Base-by-base conservation (phyloP, 2,797 vertebrate species). In the Centroberyx gerrardi region DNA sequence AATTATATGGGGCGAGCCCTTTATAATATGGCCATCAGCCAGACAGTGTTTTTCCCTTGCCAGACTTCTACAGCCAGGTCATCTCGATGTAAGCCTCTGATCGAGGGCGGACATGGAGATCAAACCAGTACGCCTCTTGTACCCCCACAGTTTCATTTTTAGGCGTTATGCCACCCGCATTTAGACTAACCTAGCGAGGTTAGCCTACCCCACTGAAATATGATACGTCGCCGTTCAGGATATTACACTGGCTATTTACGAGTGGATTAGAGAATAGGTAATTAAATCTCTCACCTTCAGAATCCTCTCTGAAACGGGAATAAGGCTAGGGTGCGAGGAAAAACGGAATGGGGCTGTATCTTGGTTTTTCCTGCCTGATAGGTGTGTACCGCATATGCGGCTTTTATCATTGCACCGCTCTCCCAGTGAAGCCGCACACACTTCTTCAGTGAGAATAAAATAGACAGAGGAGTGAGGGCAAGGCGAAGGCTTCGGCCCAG, bases 311-410 rank as follows among this genome's bases (percentile, higher is more conserved):
- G 81, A 88, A 80, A 88, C 78, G 82, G 81, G 58, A 71, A 70
- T 84, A 88, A 84, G 80, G 87, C 87, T 90, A 85, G 12, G 75
- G 76, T 68, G 79, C 68, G 74, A 75, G 61, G 76, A 74, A 83
- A 74, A 69, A 51, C 76, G 77, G 76, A 84, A 54, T 67, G 89
- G 74, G 81, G 76, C 68, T 84, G 77, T 73, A 93, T 91, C 78
- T 84, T 63, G 84, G 53, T 90, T 81, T 89, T 85, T 78, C 66
- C 86, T 87, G 79, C 59, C 85, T 76, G 90, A 86, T 82, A 92
- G 92, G 90, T 92, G 90, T 93, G 89, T 90, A 90, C 92, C 90
- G 94, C 94, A 94, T 94, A 95, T 95, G 95, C 94, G 94, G 94
- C 90, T 95, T 94, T 95, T 95, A 93, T 92, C 94, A 95, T 94